phyloP scores from a whole-genome alignment of 2,113 vertebrate genomes.

The Pelusios castaneus region DNA sequence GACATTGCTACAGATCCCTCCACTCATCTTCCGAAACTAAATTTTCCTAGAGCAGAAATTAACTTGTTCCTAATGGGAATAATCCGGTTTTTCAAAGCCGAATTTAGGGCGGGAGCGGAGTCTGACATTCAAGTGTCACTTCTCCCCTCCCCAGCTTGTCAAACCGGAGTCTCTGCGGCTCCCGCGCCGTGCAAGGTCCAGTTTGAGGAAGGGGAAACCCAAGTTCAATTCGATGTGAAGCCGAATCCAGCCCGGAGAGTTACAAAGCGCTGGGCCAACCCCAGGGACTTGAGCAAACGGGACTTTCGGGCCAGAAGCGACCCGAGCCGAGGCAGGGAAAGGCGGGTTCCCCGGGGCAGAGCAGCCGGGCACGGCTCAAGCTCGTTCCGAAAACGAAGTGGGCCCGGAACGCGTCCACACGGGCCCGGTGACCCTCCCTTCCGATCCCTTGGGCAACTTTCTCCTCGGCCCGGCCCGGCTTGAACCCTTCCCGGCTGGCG shows the following conservation, averaged over 20 bases:
- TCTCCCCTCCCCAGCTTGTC: neutral
- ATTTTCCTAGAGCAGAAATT: neutral
- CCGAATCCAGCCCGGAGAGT: constrained; percentile 21
- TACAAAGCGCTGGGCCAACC: constrained; percentile 35
- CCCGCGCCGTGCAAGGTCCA: neutral
- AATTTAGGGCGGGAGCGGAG: neutral
- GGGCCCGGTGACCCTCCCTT: neutral
- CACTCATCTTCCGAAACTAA: neutral
- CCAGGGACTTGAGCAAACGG: no score
- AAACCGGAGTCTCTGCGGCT: neutral
- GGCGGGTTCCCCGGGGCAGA: no score
- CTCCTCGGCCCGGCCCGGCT: neutral
- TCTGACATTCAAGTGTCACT: neutral
- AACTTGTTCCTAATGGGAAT: neutral
- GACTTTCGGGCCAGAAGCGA: no score
- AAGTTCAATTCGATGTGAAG: constrained; percentile 11
- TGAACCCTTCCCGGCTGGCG: constrained; percentile 34
- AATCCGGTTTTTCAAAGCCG: neutral
- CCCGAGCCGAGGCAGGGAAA: no score
- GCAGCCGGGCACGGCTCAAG: no score
- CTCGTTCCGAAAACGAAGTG: constrained; percentile 3
- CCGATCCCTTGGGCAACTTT: neutral
- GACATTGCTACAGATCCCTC: neutral
- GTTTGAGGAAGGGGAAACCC: no score
- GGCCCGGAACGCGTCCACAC: neutral